Percentiles rank a stretch among this genome's conserved stretches.
Evolutionary conservation across 92 coral and sea anemone genomes (phyloP).

Genomic region (Micromussa lordhowensis): DNA sequence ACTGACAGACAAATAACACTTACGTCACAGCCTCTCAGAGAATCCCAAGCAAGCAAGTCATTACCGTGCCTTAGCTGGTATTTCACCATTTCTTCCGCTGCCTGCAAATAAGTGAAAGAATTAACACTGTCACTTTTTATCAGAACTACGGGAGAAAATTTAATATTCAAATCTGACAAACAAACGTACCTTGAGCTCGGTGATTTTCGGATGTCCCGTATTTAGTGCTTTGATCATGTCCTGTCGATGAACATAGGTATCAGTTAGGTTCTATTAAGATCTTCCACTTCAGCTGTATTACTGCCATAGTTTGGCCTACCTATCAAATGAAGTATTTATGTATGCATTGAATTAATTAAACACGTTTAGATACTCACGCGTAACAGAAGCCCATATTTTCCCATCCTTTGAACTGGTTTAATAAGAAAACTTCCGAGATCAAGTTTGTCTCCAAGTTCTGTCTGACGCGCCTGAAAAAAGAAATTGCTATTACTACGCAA

Average conservation of each 20-base stretch:
- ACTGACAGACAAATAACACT: slow-evolving; percentile 41
- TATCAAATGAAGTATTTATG: too few species aligned
- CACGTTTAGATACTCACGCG: slow-evolving; percentile 61
- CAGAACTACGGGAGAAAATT: background rate
- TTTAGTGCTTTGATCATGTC: slow-evolving; percentile 90
- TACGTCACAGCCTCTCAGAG: slow-evolving; percentile 93
- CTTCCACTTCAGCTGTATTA: too few species aligned
- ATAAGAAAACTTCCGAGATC: slow-evolving; percentile 97
- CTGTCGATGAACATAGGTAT: slow-evolving; percentile 44
- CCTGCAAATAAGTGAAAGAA: slow-evolving; percentile 52
- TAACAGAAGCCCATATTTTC: slow-evolving; percentile 89
- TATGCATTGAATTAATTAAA: background rate
- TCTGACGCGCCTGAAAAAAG: slow-evolving; percentile 80
- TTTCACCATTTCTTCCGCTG: slow-evolving; percentile 96
- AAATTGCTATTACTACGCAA: background rate
- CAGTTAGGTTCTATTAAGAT: too few species aligned
- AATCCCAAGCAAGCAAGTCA: slow-evolving; percentile 97
- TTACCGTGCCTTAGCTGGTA: slow-evolving; percentile 96
- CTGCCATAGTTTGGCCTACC: too few species aligned
- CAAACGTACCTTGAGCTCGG: slow-evolving; percentile 70
- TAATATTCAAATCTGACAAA: background rate
- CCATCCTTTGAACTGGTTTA: slow-evolving; percentile 98
- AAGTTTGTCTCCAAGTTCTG: slow-evolving; percentile 93
- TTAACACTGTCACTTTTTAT: background rate
- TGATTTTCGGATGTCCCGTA: slow-evolving; percentile 71